Conservation (phyloP, 1,140 invertebrate genomes). For the Coelopa frigida region DNA sequence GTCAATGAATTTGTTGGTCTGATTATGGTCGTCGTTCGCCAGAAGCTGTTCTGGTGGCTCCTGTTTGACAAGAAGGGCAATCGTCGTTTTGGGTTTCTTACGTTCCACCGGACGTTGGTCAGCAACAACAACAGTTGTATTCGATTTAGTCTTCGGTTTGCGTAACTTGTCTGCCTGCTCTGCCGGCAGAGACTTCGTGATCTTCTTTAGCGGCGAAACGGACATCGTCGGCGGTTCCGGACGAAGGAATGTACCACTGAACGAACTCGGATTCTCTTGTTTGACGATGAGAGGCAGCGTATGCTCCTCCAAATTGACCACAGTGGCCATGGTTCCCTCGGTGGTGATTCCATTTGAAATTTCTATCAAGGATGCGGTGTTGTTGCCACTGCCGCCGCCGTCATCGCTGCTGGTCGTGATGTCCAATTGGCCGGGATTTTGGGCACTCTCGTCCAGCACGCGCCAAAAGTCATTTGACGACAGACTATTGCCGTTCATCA, state of each 20-base stretch:
- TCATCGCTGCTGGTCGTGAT: constrained; percentile 20
- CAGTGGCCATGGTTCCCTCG: constrained; percentile 5
- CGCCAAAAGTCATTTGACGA: constrained; percentile 42
- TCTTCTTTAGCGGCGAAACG: background rate
- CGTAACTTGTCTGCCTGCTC: too few relatives aligned
- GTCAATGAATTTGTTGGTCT: too few relatives aligned
- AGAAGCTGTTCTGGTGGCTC: too few relatives aligned
- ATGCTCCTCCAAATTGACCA: background rate
- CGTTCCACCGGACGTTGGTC: too few relatives aligned
- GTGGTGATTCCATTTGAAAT: constrained; percentile 21
- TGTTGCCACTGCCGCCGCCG: constrained; percentile 14
- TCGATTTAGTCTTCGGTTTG: too few relatives aligned
- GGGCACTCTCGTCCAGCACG: constrained; percentile 37
- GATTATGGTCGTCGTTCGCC: too few relatives aligned
- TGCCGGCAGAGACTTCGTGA: too few relatives aligned
- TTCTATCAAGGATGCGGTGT: constrained; percentile 27
- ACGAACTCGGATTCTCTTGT: too few relatives aligned
- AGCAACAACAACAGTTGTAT: too few relatives aligned
- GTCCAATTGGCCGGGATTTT: constrained; percentile 32
- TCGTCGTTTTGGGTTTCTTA: too few relatives aligned
- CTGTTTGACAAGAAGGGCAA: too few relatives aligned
- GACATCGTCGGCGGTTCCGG: background rate
- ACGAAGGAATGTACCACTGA: background rate
- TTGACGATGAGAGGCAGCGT: background rate
- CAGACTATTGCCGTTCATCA: constrained; percentile 34